Conservation (phyloP, 2,113 vertebrate species). For the Percopsis transmontana region DNA sequence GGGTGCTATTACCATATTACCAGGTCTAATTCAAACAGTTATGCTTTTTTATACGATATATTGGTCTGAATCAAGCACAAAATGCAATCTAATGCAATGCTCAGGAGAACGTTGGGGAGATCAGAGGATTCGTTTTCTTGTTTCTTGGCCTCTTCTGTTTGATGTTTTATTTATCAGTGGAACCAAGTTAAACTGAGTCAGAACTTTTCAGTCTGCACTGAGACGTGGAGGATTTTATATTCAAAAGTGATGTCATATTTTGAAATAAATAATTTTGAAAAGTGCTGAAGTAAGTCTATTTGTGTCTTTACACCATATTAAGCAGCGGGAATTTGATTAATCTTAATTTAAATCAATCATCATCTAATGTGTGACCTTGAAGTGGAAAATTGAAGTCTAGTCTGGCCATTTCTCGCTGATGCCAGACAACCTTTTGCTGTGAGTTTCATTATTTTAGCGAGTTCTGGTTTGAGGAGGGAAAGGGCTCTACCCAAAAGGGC, state of each 20-base stretch:
- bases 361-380: slow-evolving; percentile 63
- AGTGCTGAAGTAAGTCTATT: slow-evolving; percentile 42
- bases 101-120: slow-evolving; percentile 18
- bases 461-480: slow-evolving; percentile 52
- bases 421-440: slow-evolving; percentile 51
- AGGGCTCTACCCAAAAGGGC: slow-evolving; percentile 66
- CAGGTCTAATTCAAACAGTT: not conserved
- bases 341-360: slow-evolving; percentile 57
- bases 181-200: slow-evolving; percentile 33
- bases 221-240: slow-evolving; percentile 28
- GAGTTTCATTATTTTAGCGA: slow-evolving; percentile 66
- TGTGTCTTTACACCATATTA: slow-evolving; percentile 29
- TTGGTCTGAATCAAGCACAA: slow-evolving; percentile 26
- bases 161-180: slow-evolving; percentile 67
- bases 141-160: slow-evolving; percentile 24
- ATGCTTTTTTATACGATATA: slow-evolving; percentile 6
- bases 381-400: slow-evolving; percentile 25
- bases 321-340: slow-evolving; percentile 46
- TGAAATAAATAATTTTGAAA: slow-evolving; percentile 61
- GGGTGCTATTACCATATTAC: slow-evolving; percentile 28
- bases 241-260: slow-evolving; percentile 41
- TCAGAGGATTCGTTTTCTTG: slow-evolving; percentile 31
- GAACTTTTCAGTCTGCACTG: slow-evolving; percentile 34
- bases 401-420: slow-evolving; percentile 55
- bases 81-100: slow-evolving; percentile 33